Conservation (phyloP, 2,113 vertebrate genomes). For the Kryptolebias marmoratus region DNA sequence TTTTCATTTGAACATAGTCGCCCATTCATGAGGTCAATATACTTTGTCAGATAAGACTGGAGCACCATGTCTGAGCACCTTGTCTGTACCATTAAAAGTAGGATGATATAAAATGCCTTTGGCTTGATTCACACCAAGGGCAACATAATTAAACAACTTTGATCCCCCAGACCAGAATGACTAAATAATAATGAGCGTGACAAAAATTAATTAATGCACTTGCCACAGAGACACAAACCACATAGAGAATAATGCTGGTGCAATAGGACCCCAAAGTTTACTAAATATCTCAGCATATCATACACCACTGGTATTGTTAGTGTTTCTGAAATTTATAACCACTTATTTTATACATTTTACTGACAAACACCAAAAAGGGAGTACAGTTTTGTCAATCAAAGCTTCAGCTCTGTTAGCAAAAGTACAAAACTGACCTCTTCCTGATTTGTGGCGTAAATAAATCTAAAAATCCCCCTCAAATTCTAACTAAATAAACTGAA, state of each 20-base stretch:
- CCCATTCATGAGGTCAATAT: not conserved
- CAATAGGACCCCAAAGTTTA: not conserved
- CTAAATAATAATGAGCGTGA: not conserved
- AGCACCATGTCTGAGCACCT: not conserved
- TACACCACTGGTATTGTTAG: not conserved
- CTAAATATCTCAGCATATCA: conserved; percentile 1
- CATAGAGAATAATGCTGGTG: not conserved
- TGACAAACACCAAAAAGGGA: conserved; percentile 17
- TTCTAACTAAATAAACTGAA: not conserved
- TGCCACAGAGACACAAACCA: conserved; percentile 10
- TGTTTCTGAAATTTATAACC: conserved; percentile 16
- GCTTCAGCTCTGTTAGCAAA: not conserved
- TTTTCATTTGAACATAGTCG: not conserved
- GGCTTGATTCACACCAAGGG: conserved; percentile 18
- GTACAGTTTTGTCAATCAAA: not conserved
- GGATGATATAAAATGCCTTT: not conserved
- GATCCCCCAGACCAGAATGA: not conserved
- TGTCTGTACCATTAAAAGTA: conserved; percentile 1
- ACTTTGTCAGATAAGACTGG: not conserved
- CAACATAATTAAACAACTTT: conserved; percentile 19
- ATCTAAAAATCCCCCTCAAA: not conserved
- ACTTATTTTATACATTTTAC: conserved; percentile 8
- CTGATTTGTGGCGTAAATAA: conserved; percentile 8
- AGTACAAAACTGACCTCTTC: not conserved
- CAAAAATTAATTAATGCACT: conserved; percentile 13